Conservation (phyloP, 2,797 vertebrate species). For the Periophthalmus magnuspinnatus region DNA sequence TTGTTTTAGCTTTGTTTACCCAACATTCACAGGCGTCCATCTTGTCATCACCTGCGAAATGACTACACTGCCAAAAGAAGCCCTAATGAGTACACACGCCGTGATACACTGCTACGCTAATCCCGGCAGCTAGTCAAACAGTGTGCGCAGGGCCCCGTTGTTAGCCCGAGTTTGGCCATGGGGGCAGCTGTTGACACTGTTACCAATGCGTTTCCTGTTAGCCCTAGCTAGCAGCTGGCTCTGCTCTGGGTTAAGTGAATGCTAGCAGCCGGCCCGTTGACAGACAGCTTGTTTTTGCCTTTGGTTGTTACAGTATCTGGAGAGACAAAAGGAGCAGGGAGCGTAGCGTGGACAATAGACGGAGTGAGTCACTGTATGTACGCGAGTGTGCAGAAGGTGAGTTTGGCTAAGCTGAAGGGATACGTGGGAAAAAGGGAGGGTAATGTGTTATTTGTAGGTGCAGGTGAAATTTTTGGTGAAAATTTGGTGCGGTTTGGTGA, state of each 20-base stretch:
- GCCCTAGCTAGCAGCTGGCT: constrained; percentile 84
- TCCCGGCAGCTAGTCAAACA: constrained; percentile 82
- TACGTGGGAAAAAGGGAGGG: too few species aligned
- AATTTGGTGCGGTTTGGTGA: too few species aligned
- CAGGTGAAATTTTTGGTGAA: too few species aligned
- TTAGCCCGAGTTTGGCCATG: constrained; percentile 66
- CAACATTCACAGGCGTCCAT: constrained; percentile 64
- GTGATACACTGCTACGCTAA: constrained; percentile 63
- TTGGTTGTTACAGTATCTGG: constrained; percentile 76
- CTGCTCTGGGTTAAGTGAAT: constrained; percentile 77
- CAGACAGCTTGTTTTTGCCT: constrained; percentile 86
- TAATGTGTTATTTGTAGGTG: constrained; percentile 10
- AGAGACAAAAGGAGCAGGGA: constrained; percentile 79
- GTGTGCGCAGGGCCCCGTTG: constrained; percentile 70
- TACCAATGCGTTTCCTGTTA: constrained; percentile 82
- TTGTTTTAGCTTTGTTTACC: constrained; percentile 76
- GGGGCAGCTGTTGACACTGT: constrained; percentile 85
- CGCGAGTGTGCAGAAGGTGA: constrained; percentile 56
- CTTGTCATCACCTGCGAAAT: constrained; percentile 85
- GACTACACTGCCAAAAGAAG: constrained; percentile 73
- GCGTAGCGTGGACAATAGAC: constrained; percentile 69
- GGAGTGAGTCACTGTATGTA: constrained; percentile 52
- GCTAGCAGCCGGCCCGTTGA: constrained; percentile 81
- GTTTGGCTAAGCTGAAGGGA: constrained; percentile 9
- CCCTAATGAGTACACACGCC: constrained; percentile 74